A percentile compares a stretch with the other conserved stretches of the same genome.
Evolutionary conservation across 2,113 vertebrate genomes (phyloP).

Genomic region (Gymnobelideus leadbeateri): DNA sequence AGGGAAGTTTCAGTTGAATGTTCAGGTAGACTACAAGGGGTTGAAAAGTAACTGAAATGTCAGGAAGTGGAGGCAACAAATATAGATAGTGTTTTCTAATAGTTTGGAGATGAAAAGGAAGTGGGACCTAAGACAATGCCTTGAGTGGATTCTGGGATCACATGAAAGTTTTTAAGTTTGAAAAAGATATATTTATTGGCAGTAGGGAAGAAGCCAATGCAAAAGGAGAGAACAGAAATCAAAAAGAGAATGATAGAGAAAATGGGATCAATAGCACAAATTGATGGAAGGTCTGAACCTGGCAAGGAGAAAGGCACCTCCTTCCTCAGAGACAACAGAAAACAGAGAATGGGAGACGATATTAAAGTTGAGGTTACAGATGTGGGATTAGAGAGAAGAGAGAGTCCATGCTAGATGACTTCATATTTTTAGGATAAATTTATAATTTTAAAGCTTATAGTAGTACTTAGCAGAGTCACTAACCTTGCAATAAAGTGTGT

Average conservation of each 20-base stretch:
- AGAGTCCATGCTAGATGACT: background rate
- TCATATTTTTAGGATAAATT: conserved; percentile 21
- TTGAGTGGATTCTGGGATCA: background rate
- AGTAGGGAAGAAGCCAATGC: background rate
- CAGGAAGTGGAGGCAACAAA: background rate
- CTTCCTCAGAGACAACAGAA: background rate
- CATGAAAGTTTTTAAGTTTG: background rate
- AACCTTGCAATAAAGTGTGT: conserved; percentile 98
- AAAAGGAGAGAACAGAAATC: background rate
- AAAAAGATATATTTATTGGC: background rate
- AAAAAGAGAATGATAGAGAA: background rate
- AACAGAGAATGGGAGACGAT: background rate
- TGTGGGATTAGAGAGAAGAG: background rate
- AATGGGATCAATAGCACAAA: background rate
- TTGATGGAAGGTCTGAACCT: background rate
- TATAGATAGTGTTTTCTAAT: background rate
- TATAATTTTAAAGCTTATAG: background rate
- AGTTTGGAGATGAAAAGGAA: background rate
- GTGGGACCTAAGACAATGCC: background rate
- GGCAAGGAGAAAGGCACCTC: background rate
- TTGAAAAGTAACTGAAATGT: background rate
- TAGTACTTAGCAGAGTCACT: conserved; percentile 42
- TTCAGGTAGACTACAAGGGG: background rate
- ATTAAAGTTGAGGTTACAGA: background rate
- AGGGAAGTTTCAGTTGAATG: background rate